Evolutionary conservation across 2,888 invertebrate species (phyloP), one percentile per base, ranked within the genome.

Genomic region (Dryomyza anilis): DNA sequence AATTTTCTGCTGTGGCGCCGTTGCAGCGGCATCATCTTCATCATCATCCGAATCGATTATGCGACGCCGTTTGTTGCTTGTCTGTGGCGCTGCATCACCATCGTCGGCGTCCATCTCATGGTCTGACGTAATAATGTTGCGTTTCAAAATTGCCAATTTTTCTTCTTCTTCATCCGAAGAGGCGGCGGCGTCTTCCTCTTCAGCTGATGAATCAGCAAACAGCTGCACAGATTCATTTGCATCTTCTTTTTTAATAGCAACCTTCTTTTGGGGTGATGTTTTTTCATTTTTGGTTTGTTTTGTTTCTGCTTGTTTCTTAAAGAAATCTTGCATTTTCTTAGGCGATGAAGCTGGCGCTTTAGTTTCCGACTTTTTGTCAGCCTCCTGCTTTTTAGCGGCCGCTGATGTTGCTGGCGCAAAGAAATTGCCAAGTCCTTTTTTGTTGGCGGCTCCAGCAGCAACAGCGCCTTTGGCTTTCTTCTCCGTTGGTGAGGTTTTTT

Each of bases 131-230:
- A 80, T 66, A 5, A 78, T 69, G 16, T 73, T 63, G n/a, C 79
- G 73, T 16, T 77, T 78, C 16, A 81, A 63, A 4, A 74, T 76
- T 29, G 78, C 80, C 12, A 81, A 30, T 30, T 79, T 74, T n/a
- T n/a, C n/a, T 66, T 81, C 79, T 50, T 81, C 81, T 52, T 81
- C 81, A 64, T 80, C 80, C 1, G 80, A 81, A 1, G 82, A 80
- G 1, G 68, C 71, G n/a, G n/a, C n/a, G n/a, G n/a, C n/a, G n/a
- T n/a, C n/a, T n/a, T n/a, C n/a, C n/a, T n/a, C n/a, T 3, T 63
- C 36, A n/a, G 52, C 46, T 30, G 57, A 19, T 3, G 53, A 57
- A 30, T 39, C 63, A 1, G 30, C 73, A 45, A 81, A 81, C 3
- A 81, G 65, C 65, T 80, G 78, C 0, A 78, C 65, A 0, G 81